Conservation (phyloP, 2,888 invertebrate genomes). For the Aleiodes testaceus region DNA sequence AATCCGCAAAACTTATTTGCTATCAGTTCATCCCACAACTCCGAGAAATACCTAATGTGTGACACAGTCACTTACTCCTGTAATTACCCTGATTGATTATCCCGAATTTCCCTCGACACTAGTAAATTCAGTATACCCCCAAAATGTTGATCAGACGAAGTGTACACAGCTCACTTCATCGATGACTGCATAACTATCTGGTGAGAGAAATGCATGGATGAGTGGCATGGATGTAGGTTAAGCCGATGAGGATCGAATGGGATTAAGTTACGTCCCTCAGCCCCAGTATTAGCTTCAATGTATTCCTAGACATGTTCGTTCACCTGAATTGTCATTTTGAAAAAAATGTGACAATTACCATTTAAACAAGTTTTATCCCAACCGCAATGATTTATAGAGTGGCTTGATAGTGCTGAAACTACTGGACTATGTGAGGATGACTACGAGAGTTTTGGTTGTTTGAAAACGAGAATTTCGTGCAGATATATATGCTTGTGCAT, state of each 20-base stretch:
- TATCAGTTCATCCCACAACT: slow-evolving; percentile 39
- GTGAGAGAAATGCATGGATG: slow-evolving; percentile 41
- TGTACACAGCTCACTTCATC: slow-evolving; percentile 1
- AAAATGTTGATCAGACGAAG: not conserved
- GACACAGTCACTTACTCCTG: slow-evolving; percentile 36
- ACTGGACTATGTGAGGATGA: slow-evolving; percentile 16
- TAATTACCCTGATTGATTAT: slow-evolving; percentile 39
- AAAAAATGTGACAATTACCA: slow-evolving; percentile 16
- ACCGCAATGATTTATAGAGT: slow-evolving; percentile 17
- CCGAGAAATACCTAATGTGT: not conserved
- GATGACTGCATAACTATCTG: slow-evolving; percentile 12
- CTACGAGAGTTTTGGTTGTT: slow-evolving; percentile 1
- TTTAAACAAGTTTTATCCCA: slow-evolving; percentile 4
- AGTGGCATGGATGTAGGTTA: slow-evolving; percentile 56
- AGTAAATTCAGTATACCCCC: not conserved
- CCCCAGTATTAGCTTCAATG: slow-evolving; percentile 56
- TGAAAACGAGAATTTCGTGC: not conserved
- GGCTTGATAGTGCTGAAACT: slow-evolving; percentile 17
- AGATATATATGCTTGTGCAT: not conserved
- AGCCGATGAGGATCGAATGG: slow-evolving; percentile 58
- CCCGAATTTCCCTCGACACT: not conserved
- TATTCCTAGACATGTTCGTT: slow-evolving; percentile 37
- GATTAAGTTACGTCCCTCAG: slow-evolving; percentile 53
- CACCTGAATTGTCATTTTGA: not conserved
- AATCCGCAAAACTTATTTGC: slow-evolving; percentile 26